Percentiles rank a stretch among this genome's conserved stretches.
These are phyloP conservation scores for Sterna hirundo DNA, from an alignment of 2,113 vertebrate species.

Conservation along the genomic window DNA sequence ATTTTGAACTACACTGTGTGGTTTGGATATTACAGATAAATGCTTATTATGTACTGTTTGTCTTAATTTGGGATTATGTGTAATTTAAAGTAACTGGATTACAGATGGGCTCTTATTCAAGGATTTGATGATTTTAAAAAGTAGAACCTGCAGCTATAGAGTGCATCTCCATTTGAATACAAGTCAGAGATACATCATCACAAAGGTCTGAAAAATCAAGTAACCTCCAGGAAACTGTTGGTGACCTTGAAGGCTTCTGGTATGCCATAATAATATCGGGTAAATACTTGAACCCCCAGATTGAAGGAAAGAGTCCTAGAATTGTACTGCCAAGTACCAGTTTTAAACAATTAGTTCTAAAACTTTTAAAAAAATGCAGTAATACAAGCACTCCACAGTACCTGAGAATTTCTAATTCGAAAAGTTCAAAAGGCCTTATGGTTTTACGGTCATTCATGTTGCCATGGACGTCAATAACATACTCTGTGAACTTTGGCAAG, in stretches of 20 bases:
- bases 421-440: not conserved
- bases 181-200: not conserved
- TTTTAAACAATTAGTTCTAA: not conserved
- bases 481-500: not conserved
- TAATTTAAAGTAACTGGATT: not conserved
- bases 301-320: not conserved
- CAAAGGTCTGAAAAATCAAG: not conserved
- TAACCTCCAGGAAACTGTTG: not conserved
- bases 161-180: not conserved
- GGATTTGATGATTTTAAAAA: not conserved
- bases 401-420: not conserved
- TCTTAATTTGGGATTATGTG: not conserved
- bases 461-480: not conserved
- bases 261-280: fast-evolving
- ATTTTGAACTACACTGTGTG: not conserved
- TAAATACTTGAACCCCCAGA: not conserved
- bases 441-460: not conserved
- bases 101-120: not conserved
- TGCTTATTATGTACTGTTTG: not conserved
- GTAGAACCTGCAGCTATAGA: not conserved
- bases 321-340: not conserved
- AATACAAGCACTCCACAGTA: not conserved
- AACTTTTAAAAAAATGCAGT: not conserved
- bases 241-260: not conserved
- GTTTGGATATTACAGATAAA: not conserved